Conservation (phyloP, 2,113 vertebrate genomes). For the Loxodonta africana region DNA sequence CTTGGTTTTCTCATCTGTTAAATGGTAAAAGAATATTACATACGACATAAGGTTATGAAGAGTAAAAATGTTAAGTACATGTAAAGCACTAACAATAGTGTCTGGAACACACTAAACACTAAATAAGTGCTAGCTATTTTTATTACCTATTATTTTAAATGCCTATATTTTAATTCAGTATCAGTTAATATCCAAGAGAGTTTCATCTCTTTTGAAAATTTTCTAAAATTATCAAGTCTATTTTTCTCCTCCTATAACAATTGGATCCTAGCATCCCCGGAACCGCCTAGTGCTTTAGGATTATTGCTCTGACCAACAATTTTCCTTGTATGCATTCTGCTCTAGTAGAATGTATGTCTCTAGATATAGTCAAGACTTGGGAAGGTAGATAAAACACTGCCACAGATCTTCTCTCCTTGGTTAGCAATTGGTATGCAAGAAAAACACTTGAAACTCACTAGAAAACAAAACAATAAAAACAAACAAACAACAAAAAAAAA, state of each 20-base stretch:
- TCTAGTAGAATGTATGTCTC: neutral
- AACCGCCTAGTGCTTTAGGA: neutral
- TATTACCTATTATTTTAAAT: slow-evolving; percentile 14
- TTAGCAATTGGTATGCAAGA: neutral
- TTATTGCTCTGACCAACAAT: neutral
- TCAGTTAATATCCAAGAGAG: neutral
- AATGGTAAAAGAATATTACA: neutral
- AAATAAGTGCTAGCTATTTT: slow-evolving; percentile 2
- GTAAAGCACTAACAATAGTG: neutral
- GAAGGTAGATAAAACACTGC: neutral
- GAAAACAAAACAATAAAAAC: neutral
- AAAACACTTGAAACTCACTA: neutral
- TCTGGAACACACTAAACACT: neutral
- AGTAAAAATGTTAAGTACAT: neutral
- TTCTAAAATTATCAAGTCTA: slow-evolving; percentile 15
- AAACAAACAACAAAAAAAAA: neutral
- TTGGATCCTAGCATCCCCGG: neutral
- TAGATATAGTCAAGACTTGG: neutral
- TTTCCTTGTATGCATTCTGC: neutral
- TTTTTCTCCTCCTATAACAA: slow-evolving; percentile 15
- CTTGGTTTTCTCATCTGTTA: slow-evolving; percentile 11
- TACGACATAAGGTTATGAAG: neutral
- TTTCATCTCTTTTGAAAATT: neutral
- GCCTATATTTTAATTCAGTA: neutral
- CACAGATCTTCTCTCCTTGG: neutral